phyloP scores from a whole-genome alignment of 1,140 invertebrate species.

The Rhagoletis zephyria region DNA sequence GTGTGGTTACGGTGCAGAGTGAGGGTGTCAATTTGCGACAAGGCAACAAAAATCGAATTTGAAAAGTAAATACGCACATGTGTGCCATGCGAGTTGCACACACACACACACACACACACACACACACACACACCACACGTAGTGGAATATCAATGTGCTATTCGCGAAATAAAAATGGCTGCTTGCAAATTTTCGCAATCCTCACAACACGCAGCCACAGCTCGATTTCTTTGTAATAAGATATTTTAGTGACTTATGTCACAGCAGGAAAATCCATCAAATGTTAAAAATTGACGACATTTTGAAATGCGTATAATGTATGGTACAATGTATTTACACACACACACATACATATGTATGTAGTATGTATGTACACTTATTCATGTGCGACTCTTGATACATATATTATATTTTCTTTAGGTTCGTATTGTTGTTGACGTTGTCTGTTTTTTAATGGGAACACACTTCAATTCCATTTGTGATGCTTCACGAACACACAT shows the following conservation, averaged over 20 bases:
- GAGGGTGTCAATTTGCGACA: slow-evolving; percentile 57
- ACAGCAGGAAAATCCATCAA: slow-evolving; percentile 58
- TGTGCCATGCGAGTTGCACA: neutral
- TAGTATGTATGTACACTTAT: neutral
- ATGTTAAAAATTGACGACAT: slow-evolving; percentile 59
- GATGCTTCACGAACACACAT: slow-evolving; percentile 44
- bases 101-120: neutral
- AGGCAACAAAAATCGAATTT: slow-evolving; percentile 56
- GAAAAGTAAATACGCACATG: slow-evolving; percentile 51
- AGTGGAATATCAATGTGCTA: neutral
- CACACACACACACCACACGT: neutral
- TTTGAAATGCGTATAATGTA: slow-evolving; percentile 53
- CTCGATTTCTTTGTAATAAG: slow-evolving; percentile 55
- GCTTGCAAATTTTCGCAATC: slow-evolving; percentile 32
- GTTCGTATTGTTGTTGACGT: neutral
- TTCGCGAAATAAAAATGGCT: slow-evolving; percentile 53
- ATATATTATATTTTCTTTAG: neutral
- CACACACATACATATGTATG: neutral
- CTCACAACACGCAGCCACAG: no score
- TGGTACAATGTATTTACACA: neutral
- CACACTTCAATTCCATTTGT: slow-evolving; percentile 58
- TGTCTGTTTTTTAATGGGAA: slow-evolving; percentile 56
- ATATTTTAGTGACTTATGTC: slow-evolving; percentile 60
- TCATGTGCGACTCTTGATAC: neutral
- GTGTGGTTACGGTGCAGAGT: neutral